Percentiles rank a stretch among this genome's conserved stretches.
These are phyloP conservation scores for Sus cebifrons DNA, from an alignment of 2,797 vertebrate genomes.

Conservation along the genomic window DNA sequence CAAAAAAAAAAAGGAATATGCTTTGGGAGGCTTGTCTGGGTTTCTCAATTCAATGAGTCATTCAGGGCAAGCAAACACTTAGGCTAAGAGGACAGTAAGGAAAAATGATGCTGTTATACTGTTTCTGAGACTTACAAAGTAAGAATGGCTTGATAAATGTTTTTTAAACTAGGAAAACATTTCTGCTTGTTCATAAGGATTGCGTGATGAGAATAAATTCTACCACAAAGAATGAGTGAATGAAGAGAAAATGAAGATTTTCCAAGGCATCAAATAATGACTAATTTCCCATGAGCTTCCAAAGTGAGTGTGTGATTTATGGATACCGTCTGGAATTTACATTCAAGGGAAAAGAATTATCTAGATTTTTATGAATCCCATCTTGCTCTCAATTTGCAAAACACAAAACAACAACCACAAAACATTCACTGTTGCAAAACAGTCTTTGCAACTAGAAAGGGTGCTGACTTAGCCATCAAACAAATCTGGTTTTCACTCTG, in stretches of 20 bases:
- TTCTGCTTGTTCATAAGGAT: conserved; percentile 51
- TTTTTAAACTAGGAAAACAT: conserved; percentile 51
- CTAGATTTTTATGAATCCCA: conserved; percentile 61
- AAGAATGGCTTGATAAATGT: conserved; percentile 6
- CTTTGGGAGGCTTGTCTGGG: neutral
- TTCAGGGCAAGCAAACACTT: neutral
- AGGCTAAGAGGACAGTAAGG: conserved; percentile 12
- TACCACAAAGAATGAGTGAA: conserved; percentile 21
- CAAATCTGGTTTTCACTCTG: conserved; percentile 55
- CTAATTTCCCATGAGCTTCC: conserved; percentile 41
- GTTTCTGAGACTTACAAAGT: neutral
- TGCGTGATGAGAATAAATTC: conserved; percentile 39
- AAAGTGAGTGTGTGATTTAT: conserved; percentile 41
- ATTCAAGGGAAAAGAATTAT: conserved; percentile 38
- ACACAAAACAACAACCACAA: conserved; percentile 46
- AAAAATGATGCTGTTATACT: conserved; percentile 42
- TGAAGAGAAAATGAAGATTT: conserved; percentile 29
- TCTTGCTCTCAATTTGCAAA: conserved; percentile 65
- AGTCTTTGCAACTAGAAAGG: conserved; percentile 38
- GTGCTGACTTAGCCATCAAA: conserved; percentile 51
- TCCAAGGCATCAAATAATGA: conserved; percentile 60
- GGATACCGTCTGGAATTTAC: conserved; percentile 57
- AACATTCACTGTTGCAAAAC: conserved; percentile 47
- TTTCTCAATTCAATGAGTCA: conserved; percentile 62
- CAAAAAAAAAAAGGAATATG: neutral